Evolutionary conservation across 1,140 invertebrate genomes (phyloP).

Genomic region (Semibalanus balanoides): DNA sequence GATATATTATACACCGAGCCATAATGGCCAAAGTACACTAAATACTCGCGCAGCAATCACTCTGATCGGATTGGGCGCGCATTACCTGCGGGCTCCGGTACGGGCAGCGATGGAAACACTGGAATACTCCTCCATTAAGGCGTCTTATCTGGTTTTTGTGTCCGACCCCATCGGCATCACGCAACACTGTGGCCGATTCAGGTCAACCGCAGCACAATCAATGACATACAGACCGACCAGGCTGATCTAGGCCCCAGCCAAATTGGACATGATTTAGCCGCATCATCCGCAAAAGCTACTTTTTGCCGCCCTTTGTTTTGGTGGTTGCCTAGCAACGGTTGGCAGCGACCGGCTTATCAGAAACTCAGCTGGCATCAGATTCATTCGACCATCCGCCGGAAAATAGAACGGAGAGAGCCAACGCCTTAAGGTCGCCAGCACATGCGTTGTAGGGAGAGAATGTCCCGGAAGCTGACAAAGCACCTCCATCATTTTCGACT

Average conservation of each 20-base stretch:
- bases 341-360: too few relatives aligned
- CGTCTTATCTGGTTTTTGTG: not conserved
- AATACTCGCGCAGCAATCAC: not conserved
- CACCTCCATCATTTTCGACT: too few relatives aligned
- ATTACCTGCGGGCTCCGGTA: not conserved
- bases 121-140: not conserved
- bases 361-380: too few relatives aligned
- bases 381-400: too few relatives aligned
- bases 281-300: not conserved
- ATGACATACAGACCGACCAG: not conserved
- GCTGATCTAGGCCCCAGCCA: not conserved
- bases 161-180: not conserved
- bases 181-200: not conserved
- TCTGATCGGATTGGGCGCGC: not conserved
- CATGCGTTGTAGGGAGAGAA: too few relatives aligned
- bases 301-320: constrained; percentile 1
- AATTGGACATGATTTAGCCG: not conserved
- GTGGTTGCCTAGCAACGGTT: not conserved
- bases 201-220: not conserved
- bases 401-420: too few relatives aligned
- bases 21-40: not conserved
- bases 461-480: too few relatives aligned
- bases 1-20: not conserved
- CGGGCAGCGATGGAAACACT: not conserved
- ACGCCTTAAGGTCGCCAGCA: too few relatives aligned